Evolutionary conservation across 2,888 invertebrate genomes (phyloP), one percentile per base, ranked within the genome.

Genomic region (Tetropium fuscum): DNA sequence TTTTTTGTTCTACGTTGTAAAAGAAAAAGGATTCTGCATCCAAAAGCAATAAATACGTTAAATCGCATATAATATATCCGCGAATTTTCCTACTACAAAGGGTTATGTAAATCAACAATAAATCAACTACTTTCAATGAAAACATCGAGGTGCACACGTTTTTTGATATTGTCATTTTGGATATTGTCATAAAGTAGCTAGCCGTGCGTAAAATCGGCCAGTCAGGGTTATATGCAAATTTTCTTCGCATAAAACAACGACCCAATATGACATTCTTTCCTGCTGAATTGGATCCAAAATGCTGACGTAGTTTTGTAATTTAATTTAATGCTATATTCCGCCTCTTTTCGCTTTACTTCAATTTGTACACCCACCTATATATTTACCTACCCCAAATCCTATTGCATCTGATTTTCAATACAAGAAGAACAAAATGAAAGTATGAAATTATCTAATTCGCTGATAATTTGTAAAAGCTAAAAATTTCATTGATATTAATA

Each of bases 1-100:
- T 67, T 68, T 69, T 63, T 59, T 56, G 58, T 51, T 53, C 36
- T 53, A 54, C 25, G 49, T 38, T 54, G 60, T 40, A 49, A 44
- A 59, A 48, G 40, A 60, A 56, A 41, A 53, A 47, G 41, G 43
- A 34, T 53, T 58, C 53, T 43, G 36, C 25, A 55, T 55, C 32
- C 38, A 45, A 22, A 36, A 27, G 45, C 47, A 55, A 55, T 47
- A 38, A 41, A 58, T 53, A 58, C 34, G 43, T 36, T 53, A 34
- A 54, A 54, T 54, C 40, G 51, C 51, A 27, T 51, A 40, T 18
- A 51, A 18, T n/a, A n/a, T n/a, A n/a, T n/a, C 27, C 51, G 18
- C n/a, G 18, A 51, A 27, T 51, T 40, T 51, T 51, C 40, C 25
- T 20, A 8, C 40, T 22, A 51, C 40, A 51, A 51, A 51, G 27